Conservation (phyloP, 2,113 vertebrate species). For the Ceyx cyanopectus region DNA sequence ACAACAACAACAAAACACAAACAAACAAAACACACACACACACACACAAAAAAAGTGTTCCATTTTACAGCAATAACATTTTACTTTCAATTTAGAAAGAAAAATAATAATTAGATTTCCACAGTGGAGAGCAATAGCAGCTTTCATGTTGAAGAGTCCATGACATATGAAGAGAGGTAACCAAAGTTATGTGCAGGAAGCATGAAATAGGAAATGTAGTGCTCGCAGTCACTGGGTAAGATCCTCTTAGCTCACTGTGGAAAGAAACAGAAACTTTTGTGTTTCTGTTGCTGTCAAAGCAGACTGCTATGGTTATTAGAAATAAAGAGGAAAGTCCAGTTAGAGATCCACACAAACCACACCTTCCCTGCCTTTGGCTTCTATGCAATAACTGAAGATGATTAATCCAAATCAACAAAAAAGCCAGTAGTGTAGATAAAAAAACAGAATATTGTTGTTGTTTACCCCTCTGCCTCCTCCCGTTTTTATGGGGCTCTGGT, state of each 20-base stretch:
- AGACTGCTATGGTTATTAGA: constrained; percentile 64
- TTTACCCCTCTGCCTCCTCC: neutral
- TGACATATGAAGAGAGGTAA: constrained; percentile 70
- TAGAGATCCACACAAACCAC: neutral
- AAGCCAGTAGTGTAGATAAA: neutral
- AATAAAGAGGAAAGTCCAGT: constrained; percentile 28
- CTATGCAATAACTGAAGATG: neutral
- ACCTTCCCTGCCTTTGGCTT: constrained; percentile 1
- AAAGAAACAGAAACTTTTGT: constrained; percentile 60
- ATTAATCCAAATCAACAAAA: constrained; percentile 66
- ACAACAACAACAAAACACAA: too few relatives aligned
- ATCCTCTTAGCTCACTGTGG: constrained; percentile 74
- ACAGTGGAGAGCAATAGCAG: constrained; percentile 13
- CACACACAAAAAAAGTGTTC: neutral
- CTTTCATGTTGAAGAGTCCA: constrained; percentile 71
- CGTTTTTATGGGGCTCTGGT: neutral
- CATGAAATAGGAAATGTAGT: constrained; percentile 77
- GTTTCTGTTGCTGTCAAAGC: constrained; percentile 47
- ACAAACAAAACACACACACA: too few relatives aligned
- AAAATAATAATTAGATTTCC: constrained; percentile 24
- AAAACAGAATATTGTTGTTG: constrained; percentile 32
- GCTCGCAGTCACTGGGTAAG: constrained; percentile 67
- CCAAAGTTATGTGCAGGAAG: constrained; percentile 75
- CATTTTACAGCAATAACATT: neutral
- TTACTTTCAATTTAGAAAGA: neutral